These are phyloP conservation scores for Panzeria rudis DNA, from an alignment of 2,888 invertebrate species.

Conservation along the genomic window DNA sequence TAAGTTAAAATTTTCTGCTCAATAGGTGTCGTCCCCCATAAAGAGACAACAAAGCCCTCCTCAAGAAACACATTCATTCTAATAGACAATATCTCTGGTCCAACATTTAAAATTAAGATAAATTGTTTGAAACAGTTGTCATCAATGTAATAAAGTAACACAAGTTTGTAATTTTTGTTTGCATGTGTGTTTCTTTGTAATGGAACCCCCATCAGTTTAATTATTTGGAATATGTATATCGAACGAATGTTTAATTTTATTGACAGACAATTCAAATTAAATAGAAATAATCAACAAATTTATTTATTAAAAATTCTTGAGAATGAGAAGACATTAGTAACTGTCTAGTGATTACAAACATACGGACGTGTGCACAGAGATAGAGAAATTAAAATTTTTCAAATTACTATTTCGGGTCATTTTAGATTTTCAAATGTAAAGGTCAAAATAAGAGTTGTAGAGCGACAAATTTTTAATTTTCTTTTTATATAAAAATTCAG, in stretches of 20 bases:
- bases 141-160: neutral
- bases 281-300: constrained; percentile 21
- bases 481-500: too few relatives aligned
- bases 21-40: constrained; percentile 43
- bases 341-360: constrained; percentile 25
- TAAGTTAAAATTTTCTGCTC: constrained; percentile 48
- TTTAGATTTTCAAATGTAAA: too few relatives aligned
- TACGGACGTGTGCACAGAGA: neutral
- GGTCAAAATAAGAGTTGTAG: neutral
- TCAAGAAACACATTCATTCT: constrained; percentile 3
- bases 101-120: constrained; percentile 48
- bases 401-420: too few relatives aligned
- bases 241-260: constrained; percentile 39
- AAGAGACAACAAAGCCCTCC: neutral
- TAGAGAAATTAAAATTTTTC: neutral
- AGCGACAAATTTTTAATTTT: neutral
- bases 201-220: constrained; percentile 59
- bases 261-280: constrained; percentile 49
- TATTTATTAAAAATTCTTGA: neutral
- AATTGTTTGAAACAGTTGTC: constrained; percentile 37
- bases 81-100: neutral
- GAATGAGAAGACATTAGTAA: constrained; percentile 19
- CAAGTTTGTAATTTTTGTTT: constrained; percentile 2
- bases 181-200: constrained; percentile 1
- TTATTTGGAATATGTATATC: constrained; percentile 55